phyloP scores from a whole-genome alignment of 2,113 vertebrate species.

The Climacteris rufus region DNA sequence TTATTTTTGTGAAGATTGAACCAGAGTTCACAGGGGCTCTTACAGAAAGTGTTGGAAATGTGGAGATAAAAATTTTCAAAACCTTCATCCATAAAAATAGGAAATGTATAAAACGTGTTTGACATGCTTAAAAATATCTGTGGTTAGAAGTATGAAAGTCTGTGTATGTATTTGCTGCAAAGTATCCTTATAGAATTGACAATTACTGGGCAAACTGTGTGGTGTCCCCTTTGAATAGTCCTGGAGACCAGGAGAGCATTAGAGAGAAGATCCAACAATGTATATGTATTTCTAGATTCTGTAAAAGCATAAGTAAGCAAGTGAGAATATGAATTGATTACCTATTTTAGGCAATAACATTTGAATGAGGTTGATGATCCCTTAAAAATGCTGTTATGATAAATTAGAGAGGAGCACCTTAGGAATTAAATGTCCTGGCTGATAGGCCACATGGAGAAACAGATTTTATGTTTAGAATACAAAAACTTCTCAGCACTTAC shows the following conservation, averaged over 20 bases:
- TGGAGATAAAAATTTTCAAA: not conserved
- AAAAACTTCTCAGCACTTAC: not conserved
- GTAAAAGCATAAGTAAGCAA: not conserved
- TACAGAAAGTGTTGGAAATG: not conserved
- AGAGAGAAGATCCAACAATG: not conserved
- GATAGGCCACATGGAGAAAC: not conserved
- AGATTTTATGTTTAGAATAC: not conserved
- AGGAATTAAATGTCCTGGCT: not conserved
- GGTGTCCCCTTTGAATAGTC: not conserved
- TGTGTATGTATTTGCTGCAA: not conserved
- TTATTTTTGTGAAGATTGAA: not conserved
- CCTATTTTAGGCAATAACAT: not conserved
- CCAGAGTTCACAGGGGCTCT: not conserved
- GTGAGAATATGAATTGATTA: not conserved
- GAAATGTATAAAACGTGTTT: not conserved
- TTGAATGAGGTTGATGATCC: not conserved
- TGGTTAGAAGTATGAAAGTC: not conserved
- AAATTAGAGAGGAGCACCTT: not conserved
- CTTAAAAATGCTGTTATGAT: not conserved
- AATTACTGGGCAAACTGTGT: not conserved
- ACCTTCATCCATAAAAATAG: not conserved
- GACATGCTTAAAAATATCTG: not conserved
- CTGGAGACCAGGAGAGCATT: not conserved
- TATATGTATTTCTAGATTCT: not conserved
- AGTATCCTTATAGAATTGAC: not conserved